phyloP scores from a whole-genome alignment of 1,140 invertebrate species.

The Drosophila gunungcola region DNA sequence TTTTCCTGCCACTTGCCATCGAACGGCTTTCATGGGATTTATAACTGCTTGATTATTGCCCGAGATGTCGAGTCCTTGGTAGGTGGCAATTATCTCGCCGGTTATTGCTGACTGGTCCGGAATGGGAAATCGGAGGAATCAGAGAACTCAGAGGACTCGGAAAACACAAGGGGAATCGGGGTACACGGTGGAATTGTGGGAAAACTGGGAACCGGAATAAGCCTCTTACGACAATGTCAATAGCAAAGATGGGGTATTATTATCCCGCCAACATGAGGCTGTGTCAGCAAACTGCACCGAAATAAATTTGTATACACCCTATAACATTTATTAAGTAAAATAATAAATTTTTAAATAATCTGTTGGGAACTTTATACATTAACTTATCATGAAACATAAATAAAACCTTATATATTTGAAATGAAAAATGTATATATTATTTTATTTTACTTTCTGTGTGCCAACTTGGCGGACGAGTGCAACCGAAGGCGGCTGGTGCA shows the following conservation, averaged over 20 bases:
- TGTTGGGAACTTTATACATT: too few relatives aligned
- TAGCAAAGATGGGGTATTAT: constrained; percentile 1
- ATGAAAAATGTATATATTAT: too few relatives aligned
- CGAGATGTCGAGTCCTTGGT: constrained; percentile 9
- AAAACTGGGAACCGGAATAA: background rate
- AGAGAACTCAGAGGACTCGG: too few relatives aligned
- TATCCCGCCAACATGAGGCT: constrained; percentile 5
- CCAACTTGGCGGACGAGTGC: background rate
- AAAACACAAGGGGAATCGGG: too few relatives aligned
- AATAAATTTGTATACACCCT: too few relatives aligned
- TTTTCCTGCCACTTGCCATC: constrained; percentile 5
- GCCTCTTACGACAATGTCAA: constrained; percentile 7
- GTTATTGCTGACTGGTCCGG: background rate
- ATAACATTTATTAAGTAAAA: too few relatives aligned
- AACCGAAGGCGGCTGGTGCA: constrained; percentile 25
- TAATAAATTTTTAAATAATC: too few relatives aligned
- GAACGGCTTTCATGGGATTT: constrained; percentile 9
- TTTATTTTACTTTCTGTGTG: background rate
- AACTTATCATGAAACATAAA: too few relatives aligned
- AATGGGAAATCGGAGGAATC: background rate
- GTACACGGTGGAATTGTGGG: too few relatives aligned
- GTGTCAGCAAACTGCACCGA: background rate
- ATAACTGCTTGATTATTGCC: constrained; percentile 13
- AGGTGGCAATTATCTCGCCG: constrained; percentile 20
- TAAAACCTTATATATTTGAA: too few relatives aligned